Evolutionary conservation across 2,888 invertebrate species (phyloP), one percentile per base, ranked within the genome.

Genomic region (Hylaea fasciaria): DNA sequence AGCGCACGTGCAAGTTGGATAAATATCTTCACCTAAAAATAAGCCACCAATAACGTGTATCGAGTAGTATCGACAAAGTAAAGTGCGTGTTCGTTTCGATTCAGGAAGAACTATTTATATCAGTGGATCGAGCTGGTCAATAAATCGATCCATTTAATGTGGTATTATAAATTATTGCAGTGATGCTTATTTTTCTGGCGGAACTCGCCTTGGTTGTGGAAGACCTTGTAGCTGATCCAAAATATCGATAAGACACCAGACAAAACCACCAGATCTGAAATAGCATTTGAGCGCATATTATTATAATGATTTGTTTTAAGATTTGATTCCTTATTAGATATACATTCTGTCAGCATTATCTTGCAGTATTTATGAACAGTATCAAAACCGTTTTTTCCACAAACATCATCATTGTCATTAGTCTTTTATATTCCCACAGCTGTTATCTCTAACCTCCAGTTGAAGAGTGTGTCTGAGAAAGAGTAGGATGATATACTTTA

Each of bases 141-240:
- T 64, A 55, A 56, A 57, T 50, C 52, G 48, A 63, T 46, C 41
- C 45, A 59, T 49, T 47, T 57, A 53, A 57, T 64, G 12, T 57
- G 53, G 47, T 37, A 52, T 60, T 45, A 52, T 61, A 58, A 58
- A 58, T 60, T 49, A 64, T 62, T 61, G 53, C 50, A 59, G 43
- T 49, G 40, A 50, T 47, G 37, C n/a, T 57, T 48, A 47, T 56
- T 46, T 66, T 66, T 64, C 50, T 49, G 53, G 17, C 50, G 22
- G 32, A 58, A 62, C 44, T 65, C 46, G 41, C 66, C 64, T 66
- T 62, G 67, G 57, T 37, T 50, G 56, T 40, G 37, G 46, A 45
- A 66, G 50, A 59, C 69, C 69, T 69, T 64, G 66, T 58, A 50
- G 54, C 56, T 49, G 57, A 63, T 63, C 35, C 56, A 43, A 64